These are phyloP conservation scores for Drosophila virilis DNA, from an alignment of 1,140 invertebrate genomes.

Conservation along the genomic window DNA sequence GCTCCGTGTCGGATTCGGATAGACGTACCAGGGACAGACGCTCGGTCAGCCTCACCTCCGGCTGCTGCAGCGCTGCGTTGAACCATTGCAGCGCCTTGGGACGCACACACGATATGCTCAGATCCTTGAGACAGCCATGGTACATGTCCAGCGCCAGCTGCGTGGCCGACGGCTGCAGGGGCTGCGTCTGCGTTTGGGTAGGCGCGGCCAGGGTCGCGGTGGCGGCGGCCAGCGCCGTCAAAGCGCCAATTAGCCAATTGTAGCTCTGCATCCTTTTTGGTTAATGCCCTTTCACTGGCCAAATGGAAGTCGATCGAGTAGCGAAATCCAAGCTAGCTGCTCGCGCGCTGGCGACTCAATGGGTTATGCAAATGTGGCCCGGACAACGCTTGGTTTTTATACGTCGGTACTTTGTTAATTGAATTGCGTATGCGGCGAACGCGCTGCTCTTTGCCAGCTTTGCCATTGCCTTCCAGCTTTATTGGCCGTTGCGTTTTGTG, in stretches of 20 bases:
- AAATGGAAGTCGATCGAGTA: neutral
- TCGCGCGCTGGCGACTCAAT: constrained; percentile 74
- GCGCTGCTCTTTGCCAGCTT: constrained; percentile 36
- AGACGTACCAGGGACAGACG: constrained; percentile 89
- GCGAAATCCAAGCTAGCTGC: constrained; percentile 47
- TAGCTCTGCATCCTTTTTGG: constrained; percentile 62
- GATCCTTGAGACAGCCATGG: constrained; percentile 87
- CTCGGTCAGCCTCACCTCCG: constrained; percentile 89
- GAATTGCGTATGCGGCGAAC: constrained; percentile 72
- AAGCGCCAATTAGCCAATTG: constrained; percentile 52
- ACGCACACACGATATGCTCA: constrained; percentile 89
- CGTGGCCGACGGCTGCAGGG: constrained; percentile 84
- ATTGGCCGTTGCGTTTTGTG: constrained; percentile 63
- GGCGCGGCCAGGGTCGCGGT: constrained; percentile 49
- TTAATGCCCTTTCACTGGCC: constrained; percentile 22
- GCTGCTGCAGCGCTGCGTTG: constrained; percentile 87
- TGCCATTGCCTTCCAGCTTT: constrained; percentile 56
- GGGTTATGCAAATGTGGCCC: constrained; percentile 80
- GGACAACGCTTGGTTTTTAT: constrained; percentile 78
- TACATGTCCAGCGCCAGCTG: constrained; percentile 87
- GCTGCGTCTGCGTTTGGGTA: constrained; percentile 31
- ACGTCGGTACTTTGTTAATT: constrained; percentile 80
- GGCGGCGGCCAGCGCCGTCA: constrained; percentile 52
- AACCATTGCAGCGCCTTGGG: constrained; percentile 91
- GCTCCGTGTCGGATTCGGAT: constrained; percentile 57